Evolutionary conservation across 1,140 invertebrate species (phyloP), one percentile per base, ranked within the genome.

Genomic region (Drosophila burlai): DNA sequence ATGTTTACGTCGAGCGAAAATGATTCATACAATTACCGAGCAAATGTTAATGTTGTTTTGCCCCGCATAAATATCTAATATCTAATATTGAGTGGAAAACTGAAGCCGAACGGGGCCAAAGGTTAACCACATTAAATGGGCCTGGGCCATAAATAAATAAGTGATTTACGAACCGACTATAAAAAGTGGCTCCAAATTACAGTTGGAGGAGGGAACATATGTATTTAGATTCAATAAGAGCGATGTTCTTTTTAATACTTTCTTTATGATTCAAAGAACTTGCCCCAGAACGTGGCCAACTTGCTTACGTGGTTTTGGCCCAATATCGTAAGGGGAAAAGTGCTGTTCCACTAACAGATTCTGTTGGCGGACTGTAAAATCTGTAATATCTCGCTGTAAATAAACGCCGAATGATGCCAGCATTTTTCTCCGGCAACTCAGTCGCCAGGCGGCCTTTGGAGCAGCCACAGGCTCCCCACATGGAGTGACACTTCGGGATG

Each of bases 1-100:
- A 69, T 77, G 75, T 77, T 77, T 79, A 79, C 73, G 40, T 55
- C 55, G 54, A 67, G 76, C 68, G 62, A 66, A 83, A 87, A 87
- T 89, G 77, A 87, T 87, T 87, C 84, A 87, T 89, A 69, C 83
- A 86, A 86, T 86, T 86, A 82, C 75, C 63, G 63, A 67, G 26
- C 64, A 68, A 83, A 61, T 83, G 47, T 61, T 62, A 61, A 75
- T 74, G 66, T 77, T 84, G 58, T 66, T 59, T 77, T 62, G 61
- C 60, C 55, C 66, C 58, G 46, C 75, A 86, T 86, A 86, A 83
- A 85, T 80, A 82, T 82, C 68, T 60, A 82, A 83, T 69, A 72
- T 72, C 68, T 60, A 82, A 83, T 65, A 72, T 60, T 69, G 38
- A 73, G 47, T 73, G 68, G 71, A 57, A 43, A 55, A 58, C 64